Conservation (phyloP, 2,797 vertebrate species). For the Rhincodon typus region DNA sequence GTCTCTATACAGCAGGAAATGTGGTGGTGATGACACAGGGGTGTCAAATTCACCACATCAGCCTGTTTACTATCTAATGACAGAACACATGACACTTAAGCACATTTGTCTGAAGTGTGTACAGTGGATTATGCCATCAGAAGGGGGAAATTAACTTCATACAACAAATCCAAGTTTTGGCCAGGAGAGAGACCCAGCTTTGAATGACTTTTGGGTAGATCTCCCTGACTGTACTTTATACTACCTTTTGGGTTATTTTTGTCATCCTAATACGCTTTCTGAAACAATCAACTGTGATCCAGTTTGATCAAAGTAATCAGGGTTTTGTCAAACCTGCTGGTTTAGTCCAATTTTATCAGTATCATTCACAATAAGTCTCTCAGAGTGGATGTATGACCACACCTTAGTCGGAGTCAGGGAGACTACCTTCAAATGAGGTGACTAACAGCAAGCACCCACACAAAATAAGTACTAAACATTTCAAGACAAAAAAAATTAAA, state of each 20-base stretch:
- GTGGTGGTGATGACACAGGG: not conserved
- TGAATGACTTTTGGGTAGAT: not conserved
- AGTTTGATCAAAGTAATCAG: not conserved
- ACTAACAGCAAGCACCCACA: slow-evolving; percentile 5
- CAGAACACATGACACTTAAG: not conserved
- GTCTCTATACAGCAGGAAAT: not conserved
- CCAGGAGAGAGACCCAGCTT: not conserved
- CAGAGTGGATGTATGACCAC: not conserved
- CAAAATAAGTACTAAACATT: not conserved
- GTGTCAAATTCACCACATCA: not conserved
- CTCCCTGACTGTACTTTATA: not conserved
- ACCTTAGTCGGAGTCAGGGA: not conserved
- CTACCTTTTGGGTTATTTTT: not conserved
- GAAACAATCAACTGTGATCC: not conserved
- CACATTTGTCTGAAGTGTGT: not conserved
- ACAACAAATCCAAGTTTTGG: not conserved
- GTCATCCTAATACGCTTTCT: not conserved
- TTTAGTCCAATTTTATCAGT: not conserved
- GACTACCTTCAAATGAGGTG: slow-evolving; percentile 10
- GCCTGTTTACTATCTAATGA: not conserved
- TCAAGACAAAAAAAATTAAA: not conserved
- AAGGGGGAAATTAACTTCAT: not conserved
- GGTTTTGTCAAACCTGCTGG: slow-evolving; percentile 21
- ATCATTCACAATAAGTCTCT: not conserved
- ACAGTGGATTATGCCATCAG: not conserved